Evolutionary conservation across 2,888 invertebrate species (phyloP), one percentile per base, ranked within the genome.

Genomic region (Corbicula japonica): DNA sequence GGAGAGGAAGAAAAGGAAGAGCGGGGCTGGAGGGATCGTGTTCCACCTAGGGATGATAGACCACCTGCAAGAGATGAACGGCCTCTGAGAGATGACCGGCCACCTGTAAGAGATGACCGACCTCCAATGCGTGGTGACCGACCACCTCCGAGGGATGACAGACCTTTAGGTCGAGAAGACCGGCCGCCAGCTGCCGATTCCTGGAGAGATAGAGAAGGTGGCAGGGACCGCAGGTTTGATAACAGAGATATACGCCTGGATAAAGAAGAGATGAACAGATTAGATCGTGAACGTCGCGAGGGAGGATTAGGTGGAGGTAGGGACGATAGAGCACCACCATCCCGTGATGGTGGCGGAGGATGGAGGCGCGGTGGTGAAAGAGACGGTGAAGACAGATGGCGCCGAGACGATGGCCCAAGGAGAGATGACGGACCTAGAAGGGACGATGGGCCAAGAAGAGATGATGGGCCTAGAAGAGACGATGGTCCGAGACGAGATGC

Each of bases 191-290:
- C 66, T 12, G 71, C 84, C 44, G 86, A 85, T 12, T 75, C 80
- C 15, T 76, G 84, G 69, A 61, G 82, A 38, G 80, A 81, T n/a
- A 61, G 76, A 62, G 68, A 66, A 60, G 18, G 74, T 41, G 15
- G 62, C 23, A 52, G 83, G 52, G 83, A 83, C 48, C 63, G 79
- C 12, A 50, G 83, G 26, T 76, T 80, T 74, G 83, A 83, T 35
- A 80, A 83, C 34, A 54, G 77, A 56, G 77, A 81, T 54, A 82
- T 82, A 28, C 56, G 82, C n/a, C 70, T 82, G 46, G 82, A 82
- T 34, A 78, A 78, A 46, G 82, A 83, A 41, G 82, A 78, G 63
- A 74, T 71, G 76, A 79, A 70, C 65, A 70, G 76, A 12, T 66
- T 82, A 18, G 69, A 71, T 58, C 70, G 50, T 21, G 80, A 76